A percentile compares a stretch with the other conserved stretches of the same genome.
phyloP scores from a whole-genome alignment of 1,140 invertebrate genomes.

The Hestina assimilis region DNA sequence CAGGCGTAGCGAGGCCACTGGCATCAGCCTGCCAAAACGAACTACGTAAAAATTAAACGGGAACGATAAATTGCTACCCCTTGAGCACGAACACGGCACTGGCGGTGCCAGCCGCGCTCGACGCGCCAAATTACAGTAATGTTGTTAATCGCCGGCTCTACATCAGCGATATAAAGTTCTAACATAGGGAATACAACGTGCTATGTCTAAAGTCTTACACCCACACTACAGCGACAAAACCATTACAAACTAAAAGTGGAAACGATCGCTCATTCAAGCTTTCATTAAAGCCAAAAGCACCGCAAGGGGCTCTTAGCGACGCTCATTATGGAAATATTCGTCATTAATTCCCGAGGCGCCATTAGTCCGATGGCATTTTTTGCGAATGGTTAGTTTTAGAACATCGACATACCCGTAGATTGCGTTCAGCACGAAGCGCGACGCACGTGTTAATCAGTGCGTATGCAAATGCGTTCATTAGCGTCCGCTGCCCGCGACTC shows the following conservation, averaged over 20 bases:
- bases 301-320: neutral
- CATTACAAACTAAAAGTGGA: conserved; percentile 5
- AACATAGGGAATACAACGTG: neutral
- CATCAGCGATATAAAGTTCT: neutral
- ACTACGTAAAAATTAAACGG: conserved; percentile 10
- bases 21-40: conserved; percentile 1
- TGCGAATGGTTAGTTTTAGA: conserved; percentile 4
- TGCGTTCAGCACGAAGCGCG: neutral
- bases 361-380: conserved; percentile 10
- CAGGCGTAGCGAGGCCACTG: neutral
- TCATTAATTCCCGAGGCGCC: neutral
- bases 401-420: neutral
- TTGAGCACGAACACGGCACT: conserved; percentile 7
- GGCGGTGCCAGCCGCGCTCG: neutral
- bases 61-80: conserved; percentile 4
- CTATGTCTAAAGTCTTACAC: too few species aligned
- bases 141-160: neutral
- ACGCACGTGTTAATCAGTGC: conserved; percentile 12
- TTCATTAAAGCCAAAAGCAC: conserved; percentile 5
- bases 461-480: conserved; percentile 17
- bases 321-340: conserved; percentile 13
- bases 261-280: conserved; percentile 5
- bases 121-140: conserved; percentile 2
- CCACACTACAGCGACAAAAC: neutral
- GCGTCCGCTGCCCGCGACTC: neutral